Conservation (phyloP, 2,797 vertebrate genomes). For the Thripadectes ignobilis region DNA sequence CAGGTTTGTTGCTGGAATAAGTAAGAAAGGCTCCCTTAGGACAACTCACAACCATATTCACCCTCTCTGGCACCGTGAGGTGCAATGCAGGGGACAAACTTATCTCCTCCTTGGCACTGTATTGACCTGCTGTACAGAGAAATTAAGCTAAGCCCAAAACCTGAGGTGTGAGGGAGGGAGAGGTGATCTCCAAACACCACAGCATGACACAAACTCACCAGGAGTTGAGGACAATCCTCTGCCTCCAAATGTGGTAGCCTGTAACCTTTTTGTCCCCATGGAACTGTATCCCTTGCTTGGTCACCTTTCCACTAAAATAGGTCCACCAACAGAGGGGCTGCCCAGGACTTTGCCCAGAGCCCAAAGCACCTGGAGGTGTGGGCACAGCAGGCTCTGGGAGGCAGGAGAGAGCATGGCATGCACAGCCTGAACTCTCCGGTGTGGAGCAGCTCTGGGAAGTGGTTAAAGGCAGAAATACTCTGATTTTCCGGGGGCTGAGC, state of each 20-base stretch:
- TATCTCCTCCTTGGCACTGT: not conserved
- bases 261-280: rapidly evolving
- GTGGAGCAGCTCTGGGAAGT: not conserved
- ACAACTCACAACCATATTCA: not conserved
- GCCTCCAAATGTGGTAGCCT: not conserved
- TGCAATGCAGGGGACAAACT: not conserved
- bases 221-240: not conserved
- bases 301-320: not conserved
- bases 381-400: not conserved
- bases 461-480: not conserved
- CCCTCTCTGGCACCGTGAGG: not conserved
- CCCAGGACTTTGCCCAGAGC: not conserved
- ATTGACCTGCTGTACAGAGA: not conserved
- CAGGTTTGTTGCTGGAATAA: not conserved
- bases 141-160: not conserved
- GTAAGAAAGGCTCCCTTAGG: not conserved
- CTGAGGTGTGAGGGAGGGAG: not conserved
- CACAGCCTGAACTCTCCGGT: not conserved
- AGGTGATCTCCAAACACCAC: not conserved
- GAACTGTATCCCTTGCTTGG: not conserved
- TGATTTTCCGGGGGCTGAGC: not conserved
- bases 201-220: not conserved
- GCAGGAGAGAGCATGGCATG: not conserved
- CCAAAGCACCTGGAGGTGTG: not conserved
- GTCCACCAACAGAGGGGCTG: rapidly evolving